These are phyloP conservation scores for Dunckerocampus dactyliophorus DNA, from an alignment of 2,113 vertebrate genomes.

Conservation along the genomic window DNA sequence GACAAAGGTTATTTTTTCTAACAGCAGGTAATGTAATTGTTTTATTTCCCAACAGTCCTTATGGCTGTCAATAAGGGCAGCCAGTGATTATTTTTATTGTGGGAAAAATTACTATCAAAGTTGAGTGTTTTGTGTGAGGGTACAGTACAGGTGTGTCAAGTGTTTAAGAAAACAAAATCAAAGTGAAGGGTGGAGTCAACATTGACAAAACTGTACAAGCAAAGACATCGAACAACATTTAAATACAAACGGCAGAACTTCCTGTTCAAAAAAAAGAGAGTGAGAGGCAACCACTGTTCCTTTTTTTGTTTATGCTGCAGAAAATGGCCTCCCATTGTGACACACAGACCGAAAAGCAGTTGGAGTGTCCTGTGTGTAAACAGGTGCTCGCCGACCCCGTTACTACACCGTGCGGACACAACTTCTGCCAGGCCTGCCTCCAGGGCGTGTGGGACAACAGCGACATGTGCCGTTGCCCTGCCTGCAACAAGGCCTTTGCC, in stretches of 20 bases:
- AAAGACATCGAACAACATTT: not conserved
- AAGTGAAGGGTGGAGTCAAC: not conserved
- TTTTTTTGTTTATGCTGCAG: constrained; percentile 1
- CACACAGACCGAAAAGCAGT: constrained; percentile 48
- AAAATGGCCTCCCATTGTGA: constrained; percentile 16
- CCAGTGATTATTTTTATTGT: too few species aligned
- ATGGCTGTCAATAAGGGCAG: too few species aligned
- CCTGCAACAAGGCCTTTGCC: constrained; percentile 39
- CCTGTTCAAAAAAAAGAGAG: too few species aligned
- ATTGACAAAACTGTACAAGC: not conserved
- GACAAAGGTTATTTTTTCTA: too few species aligned
- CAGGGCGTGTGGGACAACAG: constrained; percentile 39
- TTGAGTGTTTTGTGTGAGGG: too few species aligned
- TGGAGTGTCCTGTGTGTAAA: constrained; percentile 60
- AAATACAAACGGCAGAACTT: not conserved
- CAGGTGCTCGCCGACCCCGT: constrained; percentile 57
- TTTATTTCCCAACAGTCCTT: too few species aligned
- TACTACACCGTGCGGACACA: constrained; percentile 66
- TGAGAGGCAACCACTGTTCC: not conserved
- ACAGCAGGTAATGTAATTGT: too few species aligned
- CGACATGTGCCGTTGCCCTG: constrained; percentile 43
- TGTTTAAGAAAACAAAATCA: not conserved
- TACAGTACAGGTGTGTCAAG: not conserved
- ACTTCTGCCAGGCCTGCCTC: constrained; percentile 64
- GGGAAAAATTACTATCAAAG: not conserved